phyloP scores from a whole-genome alignment of 2,113 vertebrate genomes.

The Opisthocomus hoazin region DNA sequence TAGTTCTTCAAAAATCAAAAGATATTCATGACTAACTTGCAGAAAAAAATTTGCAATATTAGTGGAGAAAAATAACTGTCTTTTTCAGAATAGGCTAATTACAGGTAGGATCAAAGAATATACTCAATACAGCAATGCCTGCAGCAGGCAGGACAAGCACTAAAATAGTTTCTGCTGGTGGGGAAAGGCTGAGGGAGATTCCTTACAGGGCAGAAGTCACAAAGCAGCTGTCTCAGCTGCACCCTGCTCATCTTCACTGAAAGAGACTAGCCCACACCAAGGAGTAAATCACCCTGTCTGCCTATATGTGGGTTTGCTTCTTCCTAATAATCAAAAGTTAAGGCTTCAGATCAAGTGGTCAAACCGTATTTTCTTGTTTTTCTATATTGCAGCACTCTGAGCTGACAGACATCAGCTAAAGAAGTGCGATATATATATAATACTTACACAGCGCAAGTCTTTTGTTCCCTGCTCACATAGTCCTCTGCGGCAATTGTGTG shows the following conservation, averaged over 20 bases:
- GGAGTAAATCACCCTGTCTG: not conserved
- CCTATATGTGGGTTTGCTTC: not conserved
- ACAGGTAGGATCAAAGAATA: not conserved
- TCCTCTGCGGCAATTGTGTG: not conserved
- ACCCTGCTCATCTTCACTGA: not conserved
- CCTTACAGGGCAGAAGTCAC: not conserved
- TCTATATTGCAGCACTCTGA: not conserved
- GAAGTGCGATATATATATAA: too few species aligned
- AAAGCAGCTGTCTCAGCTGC: not conserved
- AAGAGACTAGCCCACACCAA: not conserved
- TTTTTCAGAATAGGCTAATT: not conserved
- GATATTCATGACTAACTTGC: not conserved
- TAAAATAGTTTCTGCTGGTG: not conserved
- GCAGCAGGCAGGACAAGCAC: not conserved
- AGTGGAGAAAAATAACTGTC: not conserved
- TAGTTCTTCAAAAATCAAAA: not conserved
- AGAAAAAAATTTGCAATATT: not conserved
- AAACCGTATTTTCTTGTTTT: not conserved
- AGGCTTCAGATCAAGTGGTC: not conserved
- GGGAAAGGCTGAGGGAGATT: not conserved
- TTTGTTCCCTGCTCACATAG: not conserved
- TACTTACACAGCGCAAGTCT: not conserved
- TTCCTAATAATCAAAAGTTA: not conserved
- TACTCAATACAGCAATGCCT: not conserved
- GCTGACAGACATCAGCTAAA: not conserved